Evolutionary conservation across 2,113 vertebrate species (phyloP).

Genomic region (Sylvia atricapilla): DNA sequence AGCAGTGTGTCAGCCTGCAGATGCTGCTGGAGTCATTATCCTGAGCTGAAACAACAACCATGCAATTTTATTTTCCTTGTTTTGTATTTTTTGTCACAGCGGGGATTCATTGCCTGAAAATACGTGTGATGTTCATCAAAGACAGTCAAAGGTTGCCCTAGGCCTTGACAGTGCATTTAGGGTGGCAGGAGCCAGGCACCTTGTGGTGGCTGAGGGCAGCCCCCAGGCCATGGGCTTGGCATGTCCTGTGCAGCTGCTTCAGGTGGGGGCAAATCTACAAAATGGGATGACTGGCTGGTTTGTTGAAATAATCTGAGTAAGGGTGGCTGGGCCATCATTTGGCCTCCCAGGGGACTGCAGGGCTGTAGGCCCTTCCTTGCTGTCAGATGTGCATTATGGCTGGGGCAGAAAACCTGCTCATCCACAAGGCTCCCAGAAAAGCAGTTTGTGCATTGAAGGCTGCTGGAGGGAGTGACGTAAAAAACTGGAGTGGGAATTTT

Average conservation of each 20-base stretch:
- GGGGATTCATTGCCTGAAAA: background rate
- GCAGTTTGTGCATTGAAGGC: rapidly evolving
- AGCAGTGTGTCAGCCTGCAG: background rate
- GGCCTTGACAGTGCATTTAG: background rate
- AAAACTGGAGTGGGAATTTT: background rate
- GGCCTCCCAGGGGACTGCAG: background rate
- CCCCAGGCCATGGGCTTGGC: rapidly evolving
- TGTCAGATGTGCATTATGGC: background rate
- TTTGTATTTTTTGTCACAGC: slow-evolving; percentile 15
- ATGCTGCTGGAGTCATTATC: slow-evolving; percentile 16
- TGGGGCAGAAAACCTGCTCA: background rate
- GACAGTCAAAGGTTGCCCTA: background rate
- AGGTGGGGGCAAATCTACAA: background rate
- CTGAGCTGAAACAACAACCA: slow-evolving; percentile 8
- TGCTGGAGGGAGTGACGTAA: background rate
- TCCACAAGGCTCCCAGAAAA: background rate
- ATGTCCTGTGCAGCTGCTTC: background rate
- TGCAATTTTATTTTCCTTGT: slow-evolving; percentile 7
- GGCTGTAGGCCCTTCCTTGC: background rate
- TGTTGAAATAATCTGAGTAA: background rate
- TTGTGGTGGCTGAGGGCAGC: rapidly evolving
- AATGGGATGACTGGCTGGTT: background rate
- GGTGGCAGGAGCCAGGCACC: background rate
- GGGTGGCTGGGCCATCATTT: background rate
- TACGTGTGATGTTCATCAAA: rapidly evolving